These are phyloP conservation scores for Zele albiditarsus DNA, from an alignment of 2,888 invertebrate species.

Conservation along the genomic window DNA sequence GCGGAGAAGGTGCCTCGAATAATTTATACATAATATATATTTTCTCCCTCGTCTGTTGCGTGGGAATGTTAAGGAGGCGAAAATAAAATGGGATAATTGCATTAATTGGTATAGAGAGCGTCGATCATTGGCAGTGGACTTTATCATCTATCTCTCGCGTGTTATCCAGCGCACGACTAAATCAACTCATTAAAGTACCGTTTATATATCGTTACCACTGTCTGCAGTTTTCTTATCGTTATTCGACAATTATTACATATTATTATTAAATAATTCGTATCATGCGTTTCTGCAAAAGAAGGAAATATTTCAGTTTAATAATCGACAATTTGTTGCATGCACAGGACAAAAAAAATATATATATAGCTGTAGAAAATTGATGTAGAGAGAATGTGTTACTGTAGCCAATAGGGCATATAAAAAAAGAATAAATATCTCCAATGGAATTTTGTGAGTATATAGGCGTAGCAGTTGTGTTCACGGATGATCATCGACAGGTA, in stretches of 20 bases:
- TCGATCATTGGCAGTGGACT: constrained; percentile 23
- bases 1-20: constrained; percentile 15
- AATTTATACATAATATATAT: neutral
- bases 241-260: constrained; percentile 5
- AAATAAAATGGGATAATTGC: constrained; percentile 30
- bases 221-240: neutral
- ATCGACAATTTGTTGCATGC: neutral
- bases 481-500: constrained; percentile 57
- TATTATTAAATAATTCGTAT: neutral
- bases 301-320: neutral
- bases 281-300: neutral
- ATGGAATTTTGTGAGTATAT: constrained; percentile 6
- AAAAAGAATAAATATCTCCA: constrained; percentile 3
- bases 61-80: constrained; percentile 33
- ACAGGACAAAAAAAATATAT: neutral
- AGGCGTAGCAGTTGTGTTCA: neutral
- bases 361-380: neutral
- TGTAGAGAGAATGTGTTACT: neutral
- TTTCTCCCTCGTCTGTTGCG: constrained; percentile 5
- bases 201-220: neutral
- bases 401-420: neutral
- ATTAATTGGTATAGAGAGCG: constrained; percentile 22
- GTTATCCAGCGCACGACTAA: constrained; percentile 17
- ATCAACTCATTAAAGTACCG: constrained; percentile 32
- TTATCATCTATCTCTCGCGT: constrained; percentile 2